A percentile compares a stretch with the other conserved stretches of the same genome.
These are phyloP conservation scores for Ctena decussata DNA, from an alignment of 2,888 invertebrate species.

Conservation along the genomic window DNA sequence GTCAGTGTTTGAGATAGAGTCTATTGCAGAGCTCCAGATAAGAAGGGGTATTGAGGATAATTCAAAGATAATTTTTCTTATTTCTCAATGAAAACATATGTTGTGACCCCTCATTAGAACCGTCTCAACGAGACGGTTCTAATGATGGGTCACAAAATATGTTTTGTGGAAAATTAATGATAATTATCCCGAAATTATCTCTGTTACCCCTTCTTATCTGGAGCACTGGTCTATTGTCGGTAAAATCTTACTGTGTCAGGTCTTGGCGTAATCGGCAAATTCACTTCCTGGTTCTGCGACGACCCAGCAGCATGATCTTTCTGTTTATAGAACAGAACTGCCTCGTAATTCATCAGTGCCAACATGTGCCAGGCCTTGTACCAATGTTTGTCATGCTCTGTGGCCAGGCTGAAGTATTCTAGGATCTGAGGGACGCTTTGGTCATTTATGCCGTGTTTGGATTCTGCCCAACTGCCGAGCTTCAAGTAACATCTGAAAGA, in stretches of 20 bases:
- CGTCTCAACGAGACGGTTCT: too few relatives aligned
- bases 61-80: too few relatives aligned
- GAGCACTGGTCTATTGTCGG: too few relatives aligned
- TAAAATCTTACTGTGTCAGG: constrained; percentile 75
- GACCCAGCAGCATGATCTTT: constrained; percentile 65
- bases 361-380: constrained; percentile 98
- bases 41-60: too few relatives aligned
- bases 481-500: constrained; percentile 94
- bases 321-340: constrained; percentile 91
- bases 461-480: constrained; percentile 98
- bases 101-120: too few relatives aligned
- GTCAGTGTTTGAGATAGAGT: too few relatives aligned
- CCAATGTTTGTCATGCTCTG: constrained; percentile 95
- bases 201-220: too few relatives aligned
- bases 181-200: too few relatives aligned
- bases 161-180: too few relatives aligned
- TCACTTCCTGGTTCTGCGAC: constrained; percentile 51
- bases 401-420: constrained; percentile 93
- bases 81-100: too few relatives aligned
- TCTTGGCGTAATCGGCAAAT: constrained; percentile 69
- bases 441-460: constrained; percentile 93
- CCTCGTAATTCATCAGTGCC: constrained; percentile 99
- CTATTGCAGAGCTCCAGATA: too few relatives aligned
- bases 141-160: too few relatives aligned
- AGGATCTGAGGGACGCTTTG: constrained; percentile 90